These are phyloP conservation scores for Oryzias dopingdopingensis DNA, from an alignment of 2,797 vertebrate genomes.

Conservation along the genomic window DNA sequence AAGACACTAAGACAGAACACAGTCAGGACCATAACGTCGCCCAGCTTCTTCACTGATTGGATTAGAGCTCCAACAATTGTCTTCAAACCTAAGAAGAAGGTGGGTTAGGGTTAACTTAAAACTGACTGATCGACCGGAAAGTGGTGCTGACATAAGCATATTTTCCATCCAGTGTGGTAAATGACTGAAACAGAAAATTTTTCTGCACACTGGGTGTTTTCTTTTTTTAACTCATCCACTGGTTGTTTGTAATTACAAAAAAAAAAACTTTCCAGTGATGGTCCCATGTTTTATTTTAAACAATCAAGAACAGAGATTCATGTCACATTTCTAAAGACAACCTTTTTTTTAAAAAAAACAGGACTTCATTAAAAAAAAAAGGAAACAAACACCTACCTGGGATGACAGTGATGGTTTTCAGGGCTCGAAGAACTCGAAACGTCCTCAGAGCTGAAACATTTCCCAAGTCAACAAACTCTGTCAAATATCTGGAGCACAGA, in stretches of 20 bases:
- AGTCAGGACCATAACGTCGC: slow-evolving; percentile 92
- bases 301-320: too few species aligned
- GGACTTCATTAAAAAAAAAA: too few species aligned
- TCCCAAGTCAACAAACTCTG: slow-evolving; percentile 92
- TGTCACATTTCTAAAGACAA: too few species aligned
- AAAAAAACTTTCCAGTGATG: too few species aligned
- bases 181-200: not conserved
- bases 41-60: slow-evolving; percentile 93
- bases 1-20: slow-evolving; percentile 93
- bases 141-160: too few species aligned
- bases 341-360: too few species aligned
- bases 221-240: too few species aligned
- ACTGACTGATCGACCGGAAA: not conserved
- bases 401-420: slow-evolving; percentile 97
- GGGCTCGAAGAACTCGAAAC: slow-evolving; percentile 93
- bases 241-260: too few species aligned
- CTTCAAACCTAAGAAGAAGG: slow-evolving; percentile 82
- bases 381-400: slow-evolving; percentile 79
- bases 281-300: too few species aligned
- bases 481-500: slow-evolving; percentile 80
- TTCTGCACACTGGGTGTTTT: too few species aligned
- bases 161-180: not conserved
- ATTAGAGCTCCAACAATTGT: slow-evolving; percentile 92
- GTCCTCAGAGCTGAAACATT: slow-evolving; percentile 93
- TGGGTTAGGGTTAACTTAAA: not conserved